Conservation (phyloP, 2,888 invertebrate species). For the Synergus laeviventris region DNA sequence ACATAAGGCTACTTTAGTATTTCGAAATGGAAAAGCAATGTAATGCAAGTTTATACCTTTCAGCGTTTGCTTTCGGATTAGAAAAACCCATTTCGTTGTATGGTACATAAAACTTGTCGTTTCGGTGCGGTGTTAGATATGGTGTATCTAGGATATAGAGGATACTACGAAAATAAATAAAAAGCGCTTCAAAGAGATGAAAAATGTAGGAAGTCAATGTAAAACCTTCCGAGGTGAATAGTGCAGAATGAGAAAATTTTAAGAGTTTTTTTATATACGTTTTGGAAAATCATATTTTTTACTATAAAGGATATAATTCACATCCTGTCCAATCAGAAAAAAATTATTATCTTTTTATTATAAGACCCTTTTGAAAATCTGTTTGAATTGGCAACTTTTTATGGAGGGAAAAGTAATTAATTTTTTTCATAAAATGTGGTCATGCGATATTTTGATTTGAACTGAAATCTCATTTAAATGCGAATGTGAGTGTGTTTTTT, state of each 20-base stretch:
- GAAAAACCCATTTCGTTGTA: not conserved
- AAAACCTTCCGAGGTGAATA: not conserved
- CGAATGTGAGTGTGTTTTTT: not conserved
- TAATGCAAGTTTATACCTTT: not conserved
- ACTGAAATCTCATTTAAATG: slow-evolving; percentile 5
- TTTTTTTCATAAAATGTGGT: not conserved
- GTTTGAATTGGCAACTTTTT: not conserved
- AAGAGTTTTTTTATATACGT: not conserved
- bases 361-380: not conserved
- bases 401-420: not conserved
- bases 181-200: slow-evolving; percentile 12
- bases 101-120: slow-evolving; percentile 20
- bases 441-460: not conserved
- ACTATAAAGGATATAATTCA: not conserved
- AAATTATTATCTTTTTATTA: too few relatives aligned
- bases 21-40: not conserved
- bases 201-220: not conserved
- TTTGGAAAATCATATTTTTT: not conserved
- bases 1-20: not conserved
- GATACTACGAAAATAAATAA: not conserved
- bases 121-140: not conserved
- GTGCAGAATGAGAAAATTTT: not conserved
- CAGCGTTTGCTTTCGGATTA: not conserved
- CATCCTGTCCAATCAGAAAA: not conserved
- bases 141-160: slow-evolving; percentile 15